Conservation (phyloP, 2,113 vertebrate species). For the Myiagra hebetior region DNA sequence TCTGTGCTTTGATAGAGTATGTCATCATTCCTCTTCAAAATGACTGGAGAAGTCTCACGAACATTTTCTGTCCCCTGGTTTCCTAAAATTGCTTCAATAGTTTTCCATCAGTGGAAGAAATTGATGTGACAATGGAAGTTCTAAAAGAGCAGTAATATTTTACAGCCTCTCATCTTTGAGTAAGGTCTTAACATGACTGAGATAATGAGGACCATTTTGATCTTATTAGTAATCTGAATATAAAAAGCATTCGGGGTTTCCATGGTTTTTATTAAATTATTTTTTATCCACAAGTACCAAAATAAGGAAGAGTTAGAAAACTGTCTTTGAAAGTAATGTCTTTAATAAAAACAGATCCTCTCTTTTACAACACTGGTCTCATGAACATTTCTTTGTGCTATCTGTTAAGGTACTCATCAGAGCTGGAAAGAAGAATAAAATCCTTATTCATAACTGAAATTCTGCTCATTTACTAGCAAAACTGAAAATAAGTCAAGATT, state of each 20-base stretch:
- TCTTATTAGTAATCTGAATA: not conserved
- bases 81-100: not conserved
- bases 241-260: not conserved
- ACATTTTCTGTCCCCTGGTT: not conserved
- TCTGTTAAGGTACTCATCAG: not conserved
- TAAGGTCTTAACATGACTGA: not conserved
- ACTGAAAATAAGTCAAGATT: not conserved
- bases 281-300: not conserved
- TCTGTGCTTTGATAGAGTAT: not conserved
- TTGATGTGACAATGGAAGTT: not conserved
- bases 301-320: not conserved
- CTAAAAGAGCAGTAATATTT: not conserved
- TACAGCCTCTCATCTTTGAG: not conserved
- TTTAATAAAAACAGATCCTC: not conserved
- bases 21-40: not conserved
- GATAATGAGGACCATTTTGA: slow-evolving; percentile 1
- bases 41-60: not conserved
- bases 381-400: not conserved
- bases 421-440: not conserved
- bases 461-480: not conserved
- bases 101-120: not conserved
- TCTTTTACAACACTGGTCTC: not conserved
- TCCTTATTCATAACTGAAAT: not conserved
- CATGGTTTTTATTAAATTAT: not conserved
- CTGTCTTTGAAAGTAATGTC: not conserved